Percentiles rank a stretch among this genome's conserved stretches.
Evolutionary conservation across 2,888 invertebrate species (phyloP).

Genomic region (Amiota mariae): DNA sequence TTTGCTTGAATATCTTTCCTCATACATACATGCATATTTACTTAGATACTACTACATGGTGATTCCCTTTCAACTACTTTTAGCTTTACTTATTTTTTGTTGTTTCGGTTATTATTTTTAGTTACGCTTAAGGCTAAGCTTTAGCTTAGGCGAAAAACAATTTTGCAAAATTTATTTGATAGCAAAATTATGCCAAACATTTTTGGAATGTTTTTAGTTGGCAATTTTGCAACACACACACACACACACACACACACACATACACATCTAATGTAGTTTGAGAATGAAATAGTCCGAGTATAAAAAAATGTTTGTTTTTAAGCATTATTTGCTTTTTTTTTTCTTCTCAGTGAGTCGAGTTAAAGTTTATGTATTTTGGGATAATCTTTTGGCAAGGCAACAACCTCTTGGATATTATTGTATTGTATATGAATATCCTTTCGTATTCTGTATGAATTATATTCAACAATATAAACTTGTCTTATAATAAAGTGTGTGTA

Average conservation of each 20-base stretch:
- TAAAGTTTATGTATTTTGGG: no score
- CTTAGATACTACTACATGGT: neutral
- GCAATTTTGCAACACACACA: conserved; percentile 52
- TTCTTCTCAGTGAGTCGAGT: no score
- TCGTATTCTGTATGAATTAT: conserved; percentile 48
- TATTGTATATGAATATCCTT: no score
- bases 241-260: conserved; percentile 37
- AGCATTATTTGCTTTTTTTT: conserved; percentile 44
- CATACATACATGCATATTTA: no score
- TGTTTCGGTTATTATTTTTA: no score
- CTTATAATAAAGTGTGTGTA: conserved; percentile 62
- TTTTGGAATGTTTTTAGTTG: conserved; percentile 60
- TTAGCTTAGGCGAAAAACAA: conserved; percentile 66
- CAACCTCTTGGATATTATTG: no score
- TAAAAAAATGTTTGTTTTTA: neutral
- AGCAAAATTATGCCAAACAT: conserved; percentile 71
- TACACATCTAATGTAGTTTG: conserved; percentile 57
- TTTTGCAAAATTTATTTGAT: conserved; percentile 72
- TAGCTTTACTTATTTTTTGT: neutral
- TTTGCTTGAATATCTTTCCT: no score
- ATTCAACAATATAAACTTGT: conserved; percentile 60
- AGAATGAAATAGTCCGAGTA: neutral
- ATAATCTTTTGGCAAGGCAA: no score
- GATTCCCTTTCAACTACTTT: neutral
- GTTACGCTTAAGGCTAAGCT: conserved; percentile 49